A percentile compares a stretch with the other conserved stretches of the same genome.
These are phyloP conservation scores for Porites lutea DNA, from an alignment of 64 coral and sea anemone species.

Conservation along the genomic window DNA sequence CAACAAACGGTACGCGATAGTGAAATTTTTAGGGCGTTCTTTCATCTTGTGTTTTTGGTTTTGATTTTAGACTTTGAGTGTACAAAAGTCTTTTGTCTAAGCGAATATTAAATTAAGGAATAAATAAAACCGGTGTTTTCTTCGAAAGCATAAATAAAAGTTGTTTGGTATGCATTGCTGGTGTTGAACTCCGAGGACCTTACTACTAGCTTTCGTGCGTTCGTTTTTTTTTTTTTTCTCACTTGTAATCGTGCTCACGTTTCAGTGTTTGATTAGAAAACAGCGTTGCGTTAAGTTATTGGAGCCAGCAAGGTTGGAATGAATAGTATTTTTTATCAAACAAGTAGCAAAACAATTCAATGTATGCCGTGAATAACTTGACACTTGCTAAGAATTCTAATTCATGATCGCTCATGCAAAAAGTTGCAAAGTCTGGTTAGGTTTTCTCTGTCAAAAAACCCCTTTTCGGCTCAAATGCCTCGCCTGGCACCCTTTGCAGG, in stretches of 20 bases:
- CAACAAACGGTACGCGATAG: too few relatives aligned
- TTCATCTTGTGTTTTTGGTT: background rate
- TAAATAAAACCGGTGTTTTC: constrained; percentile 44
- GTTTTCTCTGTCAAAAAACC: background rate
- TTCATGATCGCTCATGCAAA: constrained; percentile 30
- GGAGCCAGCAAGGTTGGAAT: constrained; percentile 9
- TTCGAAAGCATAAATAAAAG: constrained; percentile 11
- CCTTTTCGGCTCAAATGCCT: background rate
- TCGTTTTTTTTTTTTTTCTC: background rate
- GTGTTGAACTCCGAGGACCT: background rate
- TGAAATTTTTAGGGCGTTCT: background rate
- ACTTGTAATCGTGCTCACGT: background rate
- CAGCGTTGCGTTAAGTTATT: constrained; percentile 3
- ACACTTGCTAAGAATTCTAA: constrained; percentile 51
- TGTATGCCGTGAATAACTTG: constrained; percentile 44
- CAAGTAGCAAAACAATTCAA: constrained; percentile 39
- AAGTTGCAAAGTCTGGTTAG: constrained; percentile 12
- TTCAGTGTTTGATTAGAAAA: background rate
- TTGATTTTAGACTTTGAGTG: constrained; percentile 8
- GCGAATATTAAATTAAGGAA: constrained; percentile 42
- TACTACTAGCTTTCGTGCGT: background rate
- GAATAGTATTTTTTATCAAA: constrained; percentile 49
- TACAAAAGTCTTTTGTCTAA: constrained; percentile 26
- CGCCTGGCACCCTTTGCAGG: background rate
- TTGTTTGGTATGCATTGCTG: background rate